phyloP scores from a whole-genome alignment of 2,888 invertebrate genomes.

The Parasteatoda lunata region DNA sequence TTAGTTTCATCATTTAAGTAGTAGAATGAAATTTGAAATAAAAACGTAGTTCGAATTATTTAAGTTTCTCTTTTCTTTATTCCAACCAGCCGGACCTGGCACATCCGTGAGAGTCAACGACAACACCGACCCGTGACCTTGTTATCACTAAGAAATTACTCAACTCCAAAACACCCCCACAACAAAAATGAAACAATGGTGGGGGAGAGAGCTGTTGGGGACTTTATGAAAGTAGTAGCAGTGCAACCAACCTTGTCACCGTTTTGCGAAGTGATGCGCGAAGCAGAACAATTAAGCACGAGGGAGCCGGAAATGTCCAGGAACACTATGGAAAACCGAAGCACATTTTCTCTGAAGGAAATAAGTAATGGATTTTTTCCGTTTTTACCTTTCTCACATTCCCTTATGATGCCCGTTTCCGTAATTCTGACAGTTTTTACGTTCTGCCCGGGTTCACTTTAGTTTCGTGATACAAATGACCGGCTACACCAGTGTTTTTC shows the following conservation, averaged over 20 bases:
- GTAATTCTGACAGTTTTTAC: neutral
- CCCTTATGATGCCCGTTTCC: neutral
- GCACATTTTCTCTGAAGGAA: conserved; percentile 21
- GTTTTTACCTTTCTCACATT: conserved; percentile 14
- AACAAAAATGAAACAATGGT: neutral
- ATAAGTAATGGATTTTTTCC: conserved; percentile 27
- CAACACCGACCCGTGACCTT: neutral
- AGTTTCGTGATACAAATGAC: neutral
- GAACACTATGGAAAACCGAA: conserved; percentile 44
- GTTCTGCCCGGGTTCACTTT: neutral
- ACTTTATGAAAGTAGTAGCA: neutral
- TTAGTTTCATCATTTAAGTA: too few species aligned
- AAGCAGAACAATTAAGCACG: conserved; percentile 29
- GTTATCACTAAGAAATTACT: conserved; percentile 1
- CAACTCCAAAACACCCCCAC: neutral
- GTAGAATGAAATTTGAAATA: too few species aligned
- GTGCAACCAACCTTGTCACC: conserved; percentile 50
- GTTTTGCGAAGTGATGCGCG: conserved; percentile 27
- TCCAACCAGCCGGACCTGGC: neutral
- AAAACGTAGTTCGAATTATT: too few species aligned
- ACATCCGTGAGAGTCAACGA: neutral
- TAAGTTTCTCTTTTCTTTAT: too few species aligned
- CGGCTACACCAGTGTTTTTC: neutral
- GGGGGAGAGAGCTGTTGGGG: neutral
- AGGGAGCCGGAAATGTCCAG: conserved; percentile 7